A percentile compares a stretch with the other conserved stretches of the same genome.
Evolutionary conservation across 2,888 invertebrate genomes (phyloP).

Genomic region (Chymomyza fuscimana): DNA sequence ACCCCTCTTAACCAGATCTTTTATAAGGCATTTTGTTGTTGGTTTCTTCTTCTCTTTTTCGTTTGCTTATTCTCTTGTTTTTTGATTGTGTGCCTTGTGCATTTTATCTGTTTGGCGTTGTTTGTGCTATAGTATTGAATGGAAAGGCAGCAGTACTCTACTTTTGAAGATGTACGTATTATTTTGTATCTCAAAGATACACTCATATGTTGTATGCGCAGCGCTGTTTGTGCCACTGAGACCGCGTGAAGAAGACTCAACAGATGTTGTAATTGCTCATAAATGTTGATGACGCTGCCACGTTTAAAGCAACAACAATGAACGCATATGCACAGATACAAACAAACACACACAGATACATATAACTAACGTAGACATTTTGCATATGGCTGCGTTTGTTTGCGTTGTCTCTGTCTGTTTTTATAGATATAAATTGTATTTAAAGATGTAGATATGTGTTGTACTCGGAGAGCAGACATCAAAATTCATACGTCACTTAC

Average conservation of each 20-base stretch:
- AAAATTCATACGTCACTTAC: conserved; percentile 68
- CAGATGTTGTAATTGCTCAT: conserved; percentile 77
- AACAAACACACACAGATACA: conserved; percentile 1
- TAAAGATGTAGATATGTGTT: conserved; percentile 41
- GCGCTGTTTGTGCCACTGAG: conserved; percentile 21
- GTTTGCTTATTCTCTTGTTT: conserved; percentile 13
- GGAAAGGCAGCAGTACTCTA: conserved; percentile 25
- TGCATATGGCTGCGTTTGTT: conserved; percentile 58
- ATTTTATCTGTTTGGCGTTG: conserved; percentile 56
- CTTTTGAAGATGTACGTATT: not conserved
- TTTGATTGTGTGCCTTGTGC: conserved; percentile 21
- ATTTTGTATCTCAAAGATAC: conserved; percentile 1
- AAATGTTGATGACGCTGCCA: conserved; percentile 72
- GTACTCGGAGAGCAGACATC: conserved; percentile 43
- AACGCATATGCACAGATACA: conserved; percentile 24
- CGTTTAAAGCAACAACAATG: conserved; percentile 45
- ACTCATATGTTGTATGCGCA: conserved; percentile 9
- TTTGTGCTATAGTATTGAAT: conserved; percentile 38
- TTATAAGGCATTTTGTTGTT: not conserved
- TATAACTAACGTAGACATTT: conserved; percentile 24
- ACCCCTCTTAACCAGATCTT: not conserved
- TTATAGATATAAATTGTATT: conserved; percentile 53
- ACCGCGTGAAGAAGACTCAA: conserved; percentile 62
- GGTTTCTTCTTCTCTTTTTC: conserved; percentile 28
- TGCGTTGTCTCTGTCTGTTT: conserved; percentile 18